Percentiles rank a stretch among this genome's conserved stretches.
These are phyloP conservation scores for Lagopus leucura DNA, from an alignment of 2,113 vertebrate species.

Conservation along the genomic window DNA sequence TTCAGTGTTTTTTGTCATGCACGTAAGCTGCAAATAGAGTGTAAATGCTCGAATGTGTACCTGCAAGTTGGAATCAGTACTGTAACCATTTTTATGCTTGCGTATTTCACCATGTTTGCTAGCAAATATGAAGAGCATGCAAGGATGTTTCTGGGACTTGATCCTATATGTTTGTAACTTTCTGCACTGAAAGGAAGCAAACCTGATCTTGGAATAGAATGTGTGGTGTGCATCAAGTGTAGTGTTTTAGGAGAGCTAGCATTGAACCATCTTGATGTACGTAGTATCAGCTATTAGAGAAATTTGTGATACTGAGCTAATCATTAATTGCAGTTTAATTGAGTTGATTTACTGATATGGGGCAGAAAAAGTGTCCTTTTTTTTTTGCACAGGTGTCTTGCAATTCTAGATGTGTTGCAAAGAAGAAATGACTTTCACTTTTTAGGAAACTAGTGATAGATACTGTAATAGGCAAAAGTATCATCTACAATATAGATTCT, in stretches of 20 bases:
- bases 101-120: not conserved
- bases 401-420: not conserved
- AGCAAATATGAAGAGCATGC: not conserved
- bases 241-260: not conserved
- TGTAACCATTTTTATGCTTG: not conserved
- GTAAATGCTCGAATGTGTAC: not conserved
- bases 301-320: constrained; percentile 25
- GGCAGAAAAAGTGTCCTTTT: not conserved
- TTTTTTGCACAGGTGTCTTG: not conserved
- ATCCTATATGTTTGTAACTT: not conserved
- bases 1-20: not conserved
- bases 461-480: not conserved
- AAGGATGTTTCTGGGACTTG: not conserved
- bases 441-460: not conserved
- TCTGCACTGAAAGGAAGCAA: not conserved
- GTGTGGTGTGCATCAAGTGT: not conserved
- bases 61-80: not conserved
- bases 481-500: not conserved
- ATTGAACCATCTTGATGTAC: not conserved
- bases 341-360: not conserved
- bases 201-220: not conserved
- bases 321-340: constrained; percentile 45
- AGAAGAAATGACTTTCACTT: not conserved
- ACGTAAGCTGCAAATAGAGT: not conserved
- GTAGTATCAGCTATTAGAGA: constrained; percentile 20